Percentiles rank a stretch among this genome's conserved stretches.
These are phyloP conservation scores for Tuberolachnus salignus DNA, from an alignment of 2,888 invertebrate species.

Conservation along the genomic window DNA sequence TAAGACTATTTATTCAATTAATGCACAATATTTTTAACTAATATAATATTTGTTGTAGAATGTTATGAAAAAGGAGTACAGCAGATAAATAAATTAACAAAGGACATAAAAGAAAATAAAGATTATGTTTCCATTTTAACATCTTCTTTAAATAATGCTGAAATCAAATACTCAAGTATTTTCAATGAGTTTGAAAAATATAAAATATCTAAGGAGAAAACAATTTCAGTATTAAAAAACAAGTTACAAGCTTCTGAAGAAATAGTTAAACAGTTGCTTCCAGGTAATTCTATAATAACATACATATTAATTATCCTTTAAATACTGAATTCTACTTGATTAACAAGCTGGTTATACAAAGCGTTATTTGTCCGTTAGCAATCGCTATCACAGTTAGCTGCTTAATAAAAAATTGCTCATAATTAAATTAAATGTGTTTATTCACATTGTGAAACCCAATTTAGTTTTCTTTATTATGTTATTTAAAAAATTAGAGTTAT, in stretches of 20 bases:
- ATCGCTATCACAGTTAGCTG: too few relatives aligned
- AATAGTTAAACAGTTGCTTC: constrained; percentile 43
- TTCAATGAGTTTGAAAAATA: constrained; percentile 30
- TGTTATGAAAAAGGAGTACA: constrained; percentile 39
- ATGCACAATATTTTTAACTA: neutral
- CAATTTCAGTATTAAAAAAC: neutral
- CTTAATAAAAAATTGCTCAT: too few relatives aligned
- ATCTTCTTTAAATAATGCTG: constrained; percentile 4
- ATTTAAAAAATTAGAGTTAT: neutral
- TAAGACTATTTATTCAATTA: neutral
- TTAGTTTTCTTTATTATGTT: too few relatives aligned
- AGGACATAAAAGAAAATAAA: constrained; percentile 18
- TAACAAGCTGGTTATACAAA: too few relatives aligned
- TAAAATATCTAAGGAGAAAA: constrained; percentile 1
- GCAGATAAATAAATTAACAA: constrained; percentile 19
- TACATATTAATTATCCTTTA: too few relatives aligned
- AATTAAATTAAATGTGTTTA: too few relatives aligned
- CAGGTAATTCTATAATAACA: constrained; percentile 6
- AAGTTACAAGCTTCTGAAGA: constrained; percentile 48
- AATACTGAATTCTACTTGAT: too few relatives aligned
- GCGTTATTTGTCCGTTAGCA: too few relatives aligned
- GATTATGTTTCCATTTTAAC: constrained; percentile 26
- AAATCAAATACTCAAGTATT: neutral
- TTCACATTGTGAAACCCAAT: too few relatives aligned
- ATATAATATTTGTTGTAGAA: constrained; percentile 3